These are phyloP conservation scores for Cheilosia vulpina DNA, from an alignment of 2,888 invertebrate species.

Conservation along the genomic window DNA sequence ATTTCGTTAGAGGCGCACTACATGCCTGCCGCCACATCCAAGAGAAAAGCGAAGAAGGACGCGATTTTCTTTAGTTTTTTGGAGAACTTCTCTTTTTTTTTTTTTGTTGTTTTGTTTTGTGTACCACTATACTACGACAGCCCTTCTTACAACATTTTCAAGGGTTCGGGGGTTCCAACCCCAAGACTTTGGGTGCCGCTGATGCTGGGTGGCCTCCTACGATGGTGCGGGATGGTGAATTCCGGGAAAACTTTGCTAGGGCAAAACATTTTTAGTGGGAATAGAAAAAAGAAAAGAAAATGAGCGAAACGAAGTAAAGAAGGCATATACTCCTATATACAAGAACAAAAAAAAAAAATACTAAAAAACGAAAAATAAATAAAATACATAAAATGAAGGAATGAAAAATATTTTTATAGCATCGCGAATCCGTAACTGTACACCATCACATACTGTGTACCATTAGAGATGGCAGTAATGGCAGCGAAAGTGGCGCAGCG, in stretches of 20 bases:
- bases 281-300: constrained; percentile 67
- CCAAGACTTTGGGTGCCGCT: constrained; percentile 8
- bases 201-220: constrained; percentile 1
- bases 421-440: constrained; percentile 75
- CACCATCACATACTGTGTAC: constrained; percentile 73
- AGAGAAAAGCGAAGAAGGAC: constrained; percentile 24
- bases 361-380: constrained; percentile 42
- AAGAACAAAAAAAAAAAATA: constrained; percentile 29
- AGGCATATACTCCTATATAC: constrained; percentile 11
- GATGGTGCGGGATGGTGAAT: constrained; percentile 54
- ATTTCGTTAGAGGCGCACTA: constrained; percentile 44
- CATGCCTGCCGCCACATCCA: not conserved
- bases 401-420: constrained; percentile 75
- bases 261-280: constrained; percentile 71
- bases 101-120: constrained; percentile 28
- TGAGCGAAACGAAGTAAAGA: constrained; percentile 52
- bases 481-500: constrained; percentile 72
- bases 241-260: constrained; percentile 68
- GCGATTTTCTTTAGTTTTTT: constrained; percentile 63
- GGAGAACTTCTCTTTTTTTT: not conserved
- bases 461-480: constrained; percentile 75
- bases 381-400: constrained; percentile 73
- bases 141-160: constrained; percentile 65
- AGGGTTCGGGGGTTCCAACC: constrained; percentile 70
- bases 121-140: constrained; percentile 55